phyloP scores from a whole-genome alignment of 1,140 invertebrate species.

The Drosophila bifasciata region DNA sequence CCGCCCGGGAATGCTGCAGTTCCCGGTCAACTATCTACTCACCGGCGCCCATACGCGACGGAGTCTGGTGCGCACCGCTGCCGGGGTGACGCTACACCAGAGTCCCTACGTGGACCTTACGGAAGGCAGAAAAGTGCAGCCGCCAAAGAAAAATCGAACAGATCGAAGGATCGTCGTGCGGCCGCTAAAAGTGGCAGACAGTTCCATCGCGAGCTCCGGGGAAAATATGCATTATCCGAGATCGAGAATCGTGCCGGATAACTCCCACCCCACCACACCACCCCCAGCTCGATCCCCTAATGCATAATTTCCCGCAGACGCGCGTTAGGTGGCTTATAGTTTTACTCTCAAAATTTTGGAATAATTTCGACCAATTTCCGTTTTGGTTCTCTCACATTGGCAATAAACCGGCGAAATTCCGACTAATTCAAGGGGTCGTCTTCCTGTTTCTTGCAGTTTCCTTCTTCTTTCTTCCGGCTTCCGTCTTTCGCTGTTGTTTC shows the following conservation, averaged over 20 bases:
- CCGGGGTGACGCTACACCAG: conserved; percentile 60
- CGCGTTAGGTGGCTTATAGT: conserved; percentile 52
- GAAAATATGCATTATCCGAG: conserved; percentile 52
- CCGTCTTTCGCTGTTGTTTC: conserved; percentile 31
- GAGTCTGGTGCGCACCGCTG: conserved; percentile 58
- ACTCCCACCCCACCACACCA: too few relatives aligned
- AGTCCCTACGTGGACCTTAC: conserved; percentile 12
- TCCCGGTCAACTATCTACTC: conserved; percentile 27
- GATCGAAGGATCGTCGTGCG: not conserved
- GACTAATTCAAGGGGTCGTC: conserved; percentile 18
- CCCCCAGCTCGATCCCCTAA: conserved; percentile 27
- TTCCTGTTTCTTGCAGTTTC: conserved; percentile 1
- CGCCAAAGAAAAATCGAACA: not conserved
- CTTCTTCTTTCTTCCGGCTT: conserved; percentile 18
- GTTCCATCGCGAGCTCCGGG: conserved; percentile 19
- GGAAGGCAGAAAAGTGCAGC: conserved; percentile 9
- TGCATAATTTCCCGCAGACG: conserved; percentile 43
- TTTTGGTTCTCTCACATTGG: not conserved
- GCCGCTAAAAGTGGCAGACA: conserved; percentile 30
- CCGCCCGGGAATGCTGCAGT: conserved; percentile 39
- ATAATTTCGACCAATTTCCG: conserved; percentile 1
- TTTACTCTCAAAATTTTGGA: conserved; percentile 42
- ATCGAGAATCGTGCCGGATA: conserved; percentile 6
- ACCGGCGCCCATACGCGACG: conserved; percentile 36
- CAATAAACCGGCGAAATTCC: conserved; percentile 51